Base-by-base conservation (phyloP, 1,140 invertebrate species). In the Fragariocoptes setiger region DNA sequence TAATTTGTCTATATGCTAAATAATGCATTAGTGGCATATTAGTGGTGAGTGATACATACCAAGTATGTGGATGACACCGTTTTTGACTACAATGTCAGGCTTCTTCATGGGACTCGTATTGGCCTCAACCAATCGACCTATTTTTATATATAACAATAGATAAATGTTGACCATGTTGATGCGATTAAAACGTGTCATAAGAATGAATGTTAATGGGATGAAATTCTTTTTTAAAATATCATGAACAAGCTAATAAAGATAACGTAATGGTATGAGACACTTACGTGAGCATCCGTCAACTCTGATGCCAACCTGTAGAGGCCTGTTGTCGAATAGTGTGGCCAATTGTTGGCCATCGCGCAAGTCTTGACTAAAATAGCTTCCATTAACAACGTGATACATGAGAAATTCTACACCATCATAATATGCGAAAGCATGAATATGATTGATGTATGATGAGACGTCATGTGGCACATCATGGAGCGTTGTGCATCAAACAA, bases 21-120 rank as follows among this genome's bases (percentile, higher is more conserved):
- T 8, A 31, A 8, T n/a, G n/a, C n/a, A 8, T 8, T 8, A 31
- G 8, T 31, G n/a, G 8, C 25, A 31, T 8, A 8, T 8, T 8
- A 31, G 25, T 31, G 25, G n/a, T 8, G n/a, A n/a, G 8, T 8
- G 25, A 31, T 66, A 31, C 25, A 8, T 31, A 31, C 25, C 61
- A 14, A 69, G 56, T 16, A 67, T 54, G 44, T 69, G 67, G 35
- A 68, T 63, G 14, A 67, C 56, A 14, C 67, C 67, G 48, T 68
- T 67, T 12, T 58, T 57, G 12, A 58, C 65, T 17, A 62, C 52
- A 40, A 68, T 59, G 47, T 69, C 63, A n/a, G 56, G 47, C 17
- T 46, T 40, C 35, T 48, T 50, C 12, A 52, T 21, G 13, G 51
- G 51, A 15, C 49, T 51, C 18, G 49, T 46, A 21, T 52, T 52